Evolutionary conservation across 2,113 vertebrate species (phyloP), one percentile per base, ranked within the genome.

Genomic region (Pituophis catenifer): DNA sequence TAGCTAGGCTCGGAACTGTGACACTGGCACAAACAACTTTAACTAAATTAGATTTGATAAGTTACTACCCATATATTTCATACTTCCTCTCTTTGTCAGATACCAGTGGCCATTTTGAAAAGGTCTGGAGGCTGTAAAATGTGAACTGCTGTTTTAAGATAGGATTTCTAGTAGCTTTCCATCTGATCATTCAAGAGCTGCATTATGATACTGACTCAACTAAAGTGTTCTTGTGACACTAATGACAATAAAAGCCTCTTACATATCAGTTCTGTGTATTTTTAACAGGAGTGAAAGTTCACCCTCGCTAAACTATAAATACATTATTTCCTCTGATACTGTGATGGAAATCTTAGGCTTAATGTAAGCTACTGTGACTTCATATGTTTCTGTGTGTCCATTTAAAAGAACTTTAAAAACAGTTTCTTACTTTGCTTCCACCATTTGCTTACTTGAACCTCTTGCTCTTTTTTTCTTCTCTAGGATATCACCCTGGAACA

Each of bases 391-490:
- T 23, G 19, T 6, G 17, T 0, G 1, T 5, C 1, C 52, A 50
- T 23, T 12, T 44, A 38, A 86, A 58, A 86, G 8, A 50, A n/a
- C 6, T 50, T 48, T 29, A 75, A 9, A 8, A 75, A 48, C 52
- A 5, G 1, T 2, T 7, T 29, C 93, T 62, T 97, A 97, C 97
- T 95, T 95, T 91, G 9, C 29, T 93, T 93, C 85, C 62, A 90
- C 0, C 11, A 0, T 94, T 93, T 93, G 81, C 91, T 93, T 92
- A 33, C 70, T 10, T 19, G 21, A 1, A 21, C 26, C 90, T 3
- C 1, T 86, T 70, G 0, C 93, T 75, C 54, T 91, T 7, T 11
- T 95, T 44, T 57, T 94, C 90, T 91, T 94, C 88, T 86, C 65
- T 57, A 4, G 0, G 0, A 33, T n/a, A 58, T 1, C 57, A 2